phyloP scores from a whole-genome alignment of 2,888 invertebrate genomes.

The Diaprepes abbreviatus region DNA sequence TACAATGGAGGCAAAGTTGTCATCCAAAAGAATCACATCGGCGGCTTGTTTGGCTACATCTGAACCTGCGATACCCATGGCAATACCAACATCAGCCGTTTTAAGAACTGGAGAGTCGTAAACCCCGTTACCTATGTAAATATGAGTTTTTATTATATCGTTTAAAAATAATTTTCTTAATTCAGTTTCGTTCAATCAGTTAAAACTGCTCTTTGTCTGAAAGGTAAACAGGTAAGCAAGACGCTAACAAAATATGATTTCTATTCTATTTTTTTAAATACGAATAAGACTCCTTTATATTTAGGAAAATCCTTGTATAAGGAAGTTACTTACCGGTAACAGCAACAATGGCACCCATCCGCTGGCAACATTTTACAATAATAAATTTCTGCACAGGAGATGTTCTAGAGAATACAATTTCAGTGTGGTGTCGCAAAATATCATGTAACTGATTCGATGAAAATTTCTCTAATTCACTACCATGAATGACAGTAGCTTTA shows the following conservation, averaged over 20 bases:
- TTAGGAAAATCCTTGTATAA: no score
- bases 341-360: conserved; percentile 92
- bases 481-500: conserved; percentile 92
- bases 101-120: conserved; percentile 94
- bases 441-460: conserved; percentile 90
- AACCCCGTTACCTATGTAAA: conserved; percentile 90
- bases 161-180: no score
- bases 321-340: conserved; percentile 75
- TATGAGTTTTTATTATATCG: no score
- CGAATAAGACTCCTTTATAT: no score
- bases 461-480: conserved; percentile 90
- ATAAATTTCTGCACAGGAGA: conserved; percentile 96
- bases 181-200: no score
- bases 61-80: conserved; percentile 95
- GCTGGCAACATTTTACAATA: conserved; percentile 93
- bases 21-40: conserved; percentile 98
- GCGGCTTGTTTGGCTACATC: conserved; percentile 98
- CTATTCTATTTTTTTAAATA: no score
- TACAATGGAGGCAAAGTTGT: conserved; percentile 99
- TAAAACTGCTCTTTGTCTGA: no score
- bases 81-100: conserved; percentile 94
- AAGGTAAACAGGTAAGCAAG: no score
- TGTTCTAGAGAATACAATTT: conserved; percentile 96
- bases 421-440: conserved; percentile 92
- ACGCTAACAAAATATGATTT: no score